These are phyloP conservation scores for Gobio occitaniae DNA, from an alignment of 2,797 vertebrate genomes.

Conservation along the genomic window DNA sequence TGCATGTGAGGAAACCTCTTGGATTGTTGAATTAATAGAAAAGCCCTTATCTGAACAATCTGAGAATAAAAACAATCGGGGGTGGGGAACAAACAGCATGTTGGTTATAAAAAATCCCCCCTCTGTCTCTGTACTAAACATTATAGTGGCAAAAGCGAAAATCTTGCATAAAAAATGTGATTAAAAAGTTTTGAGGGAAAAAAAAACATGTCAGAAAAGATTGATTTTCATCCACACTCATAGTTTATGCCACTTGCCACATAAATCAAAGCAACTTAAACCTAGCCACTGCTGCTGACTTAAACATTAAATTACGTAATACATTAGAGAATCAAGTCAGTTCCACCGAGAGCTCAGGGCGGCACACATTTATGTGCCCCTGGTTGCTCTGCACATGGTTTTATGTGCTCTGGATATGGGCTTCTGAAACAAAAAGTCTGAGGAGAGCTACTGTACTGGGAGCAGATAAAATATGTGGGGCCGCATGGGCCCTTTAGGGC, in stretches of 20 bases:
- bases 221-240: constrained; percentile 30
- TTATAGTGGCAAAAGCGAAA: background rate
- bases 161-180: background rate
- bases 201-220: constrained; percentile 22
- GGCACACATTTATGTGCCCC: constrained; percentile 33
- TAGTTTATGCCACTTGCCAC: constrained; percentile 35
- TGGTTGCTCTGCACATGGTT: constrained; percentile 35
- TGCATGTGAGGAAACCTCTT: too few relatives aligned
- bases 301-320: constrained; percentile 58
- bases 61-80: background rate
- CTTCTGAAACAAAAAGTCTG: constrained; percentile 40
- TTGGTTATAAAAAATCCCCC: background rate
- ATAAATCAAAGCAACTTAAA: constrained; percentile 49
- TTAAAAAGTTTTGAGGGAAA: background rate
- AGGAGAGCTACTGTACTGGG: constrained; percentile 28
- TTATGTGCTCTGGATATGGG: constrained; percentile 48
- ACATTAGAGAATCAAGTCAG: constrained; percentile 52
- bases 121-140: constrained; percentile 4
- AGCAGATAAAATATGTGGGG: constrained; percentile 43
- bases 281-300: constrained; percentile 30
- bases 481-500: constrained; percentile 28
- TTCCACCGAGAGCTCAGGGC: constrained; percentile 39
- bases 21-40: background rate
- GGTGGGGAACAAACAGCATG: background rate
- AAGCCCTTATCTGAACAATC: background rate